A percentile compares a stretch with the other conserved stretches of the same genome.
Conservation (phyloP, 2,888 invertebrate genomes). For the Drosophila anceps region DNA sequence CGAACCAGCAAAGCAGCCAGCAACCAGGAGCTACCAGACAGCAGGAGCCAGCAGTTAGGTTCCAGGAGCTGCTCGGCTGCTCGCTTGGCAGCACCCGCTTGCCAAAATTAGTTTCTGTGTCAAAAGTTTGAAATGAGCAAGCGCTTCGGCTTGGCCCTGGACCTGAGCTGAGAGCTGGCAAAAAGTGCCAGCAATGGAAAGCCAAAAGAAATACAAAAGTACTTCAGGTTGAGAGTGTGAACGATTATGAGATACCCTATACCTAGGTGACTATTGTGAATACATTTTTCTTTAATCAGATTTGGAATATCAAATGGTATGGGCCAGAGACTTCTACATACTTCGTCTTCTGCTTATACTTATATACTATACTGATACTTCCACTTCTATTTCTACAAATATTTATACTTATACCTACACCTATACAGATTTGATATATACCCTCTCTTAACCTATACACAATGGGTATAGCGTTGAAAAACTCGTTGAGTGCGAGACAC, state of each 20-base stretch:
- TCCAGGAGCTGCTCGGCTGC: conserved; percentile 31
- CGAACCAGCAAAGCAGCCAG: conserved; percentile 9
- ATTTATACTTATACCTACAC: not conserved
- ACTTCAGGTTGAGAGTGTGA: not conserved
- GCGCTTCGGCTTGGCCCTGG: conserved; percentile 49
- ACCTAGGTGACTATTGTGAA: not conserved
- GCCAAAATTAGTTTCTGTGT: conserved; percentile 82
- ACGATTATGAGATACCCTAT: not conserved
- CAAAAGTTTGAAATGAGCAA: conserved; percentile 81
- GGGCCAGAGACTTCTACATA: not conserved
- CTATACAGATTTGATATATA: not conserved
- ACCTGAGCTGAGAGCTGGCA: conserved; percentile 29
- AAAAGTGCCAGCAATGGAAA: conserved; percentile 44
- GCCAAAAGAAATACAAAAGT: conserved; percentile 36
- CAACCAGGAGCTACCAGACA: not conserved
- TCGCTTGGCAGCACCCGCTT: conserved; percentile 71
- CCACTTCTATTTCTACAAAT: not conserved
- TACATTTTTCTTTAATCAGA: too few species aligned
- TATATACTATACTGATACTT: not conserved
- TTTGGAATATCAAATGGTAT: too few species aligned
- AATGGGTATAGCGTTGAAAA: conserved; percentile 32
- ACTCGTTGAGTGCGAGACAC: conserved; percentile 44
- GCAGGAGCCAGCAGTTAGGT: conserved; percentile 15
- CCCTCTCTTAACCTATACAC: not conserved
- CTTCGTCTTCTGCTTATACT: not conserved